A percentile compares a stretch with the other conserved stretches of the same genome.
These are phyloP conservation scores for Itoplectis maculator DNA, from an alignment of 2,888 invertebrate species.

Conservation along the genomic window DNA sequence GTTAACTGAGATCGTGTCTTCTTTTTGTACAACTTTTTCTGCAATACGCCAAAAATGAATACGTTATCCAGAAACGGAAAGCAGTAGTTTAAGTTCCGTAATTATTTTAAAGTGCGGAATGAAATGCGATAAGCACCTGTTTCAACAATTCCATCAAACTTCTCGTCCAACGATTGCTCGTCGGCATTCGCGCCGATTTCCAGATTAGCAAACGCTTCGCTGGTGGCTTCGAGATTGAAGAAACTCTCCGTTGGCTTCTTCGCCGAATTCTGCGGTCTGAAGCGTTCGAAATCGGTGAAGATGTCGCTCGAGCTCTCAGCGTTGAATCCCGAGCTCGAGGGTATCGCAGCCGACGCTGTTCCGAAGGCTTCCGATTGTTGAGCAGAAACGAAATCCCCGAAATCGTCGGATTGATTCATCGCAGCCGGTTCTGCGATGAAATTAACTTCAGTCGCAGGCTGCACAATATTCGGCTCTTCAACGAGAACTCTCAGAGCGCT, in stretches of 20 bases:
- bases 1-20: conserved; percentile 82
- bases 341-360: conserved; percentile 59
- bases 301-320: conserved; percentile 73
- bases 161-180: conserved; percentile 73
- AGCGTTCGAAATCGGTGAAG: conserved; percentile 78
- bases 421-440: conserved; percentile 64
- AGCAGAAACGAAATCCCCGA: conserved; percentile 85
- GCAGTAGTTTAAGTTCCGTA: neutral
- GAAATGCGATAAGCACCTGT: conserved; percentile 70
- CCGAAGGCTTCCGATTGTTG: conserved; percentile 73
- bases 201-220: conserved; percentile 79
- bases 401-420: conserved; percentile 81
- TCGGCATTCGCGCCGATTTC: conserved; percentile 74
- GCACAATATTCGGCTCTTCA: conserved; percentile 72
- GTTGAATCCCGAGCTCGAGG: conserved; percentile 53
- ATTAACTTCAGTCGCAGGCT: conserved; percentile 55
- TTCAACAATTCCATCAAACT: conserved; percentile 74
- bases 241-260: conserved; percentile 58
- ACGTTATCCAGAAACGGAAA: neutral
- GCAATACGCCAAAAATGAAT: conserved; percentile 48
- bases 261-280: conserved; percentile 69
- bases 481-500: conserved; percentile 84
- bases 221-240: conserved; percentile 69
- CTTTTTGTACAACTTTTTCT: conserved; percentile 80
- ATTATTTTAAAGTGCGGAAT: neutral